Conservation (phyloP, 2,113 vertebrate genomes). For the Cyanoliseus patagonus region DNA sequence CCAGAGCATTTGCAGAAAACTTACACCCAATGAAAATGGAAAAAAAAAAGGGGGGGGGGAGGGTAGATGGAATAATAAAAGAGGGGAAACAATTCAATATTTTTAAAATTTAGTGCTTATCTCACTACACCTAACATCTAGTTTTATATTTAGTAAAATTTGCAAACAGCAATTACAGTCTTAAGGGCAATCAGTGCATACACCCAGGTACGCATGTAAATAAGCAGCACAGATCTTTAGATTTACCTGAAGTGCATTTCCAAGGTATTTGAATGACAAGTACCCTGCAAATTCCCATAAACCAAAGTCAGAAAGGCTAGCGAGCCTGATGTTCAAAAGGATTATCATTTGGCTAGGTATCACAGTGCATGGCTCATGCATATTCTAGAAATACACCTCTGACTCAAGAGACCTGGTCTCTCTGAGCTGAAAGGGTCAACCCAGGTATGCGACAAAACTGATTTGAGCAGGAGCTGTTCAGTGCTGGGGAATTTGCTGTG, state of each 20-base stretch:
- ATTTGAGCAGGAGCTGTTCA: neutral
- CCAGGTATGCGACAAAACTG: neutral
- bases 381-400: neutral
- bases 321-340: neutral
- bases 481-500: neutral
- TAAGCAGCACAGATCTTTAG: neutral
- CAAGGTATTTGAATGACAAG: neutral
- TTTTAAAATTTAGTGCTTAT: neutral
- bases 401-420: neutral
- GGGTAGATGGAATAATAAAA: neutral
- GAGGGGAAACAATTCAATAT: neutral
- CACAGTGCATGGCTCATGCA: fast-evolving
- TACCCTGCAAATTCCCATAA: neutral
- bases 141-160: conserved; percentile 1
- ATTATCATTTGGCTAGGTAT: neutral
- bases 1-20: neutral
- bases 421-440: neutral
- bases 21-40: neutral
- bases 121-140: neutral
- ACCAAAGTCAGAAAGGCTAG: neutral
- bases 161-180: neutral
- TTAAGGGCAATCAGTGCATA: neutral
- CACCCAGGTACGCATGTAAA: neutral
- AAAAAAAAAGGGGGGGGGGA: neutral
- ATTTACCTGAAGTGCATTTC: neutral